Evolutionary conservation across 2,113 vertebrate genomes (phyloP).

Genomic region (Apus apus): DNA sequence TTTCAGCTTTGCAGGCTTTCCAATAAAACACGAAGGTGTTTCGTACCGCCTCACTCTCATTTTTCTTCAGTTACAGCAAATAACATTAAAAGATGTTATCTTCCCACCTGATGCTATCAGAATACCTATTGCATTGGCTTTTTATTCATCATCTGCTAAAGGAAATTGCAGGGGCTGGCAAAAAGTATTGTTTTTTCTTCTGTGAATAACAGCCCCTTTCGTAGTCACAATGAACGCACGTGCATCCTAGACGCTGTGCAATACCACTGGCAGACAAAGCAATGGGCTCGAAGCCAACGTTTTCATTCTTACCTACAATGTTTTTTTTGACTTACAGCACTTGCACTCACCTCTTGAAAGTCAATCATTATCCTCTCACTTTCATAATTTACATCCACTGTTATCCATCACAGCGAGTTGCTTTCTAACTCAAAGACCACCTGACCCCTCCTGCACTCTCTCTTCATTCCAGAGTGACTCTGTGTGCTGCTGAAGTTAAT

Average conservation of each 20-base stretch:
- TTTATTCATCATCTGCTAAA: neutral
- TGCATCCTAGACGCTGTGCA: neutral
- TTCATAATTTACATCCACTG: neutral
- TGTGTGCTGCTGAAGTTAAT: neutral
- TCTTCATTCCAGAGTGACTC: neutral
- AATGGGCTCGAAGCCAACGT: neutral
- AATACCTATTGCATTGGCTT: neutral
- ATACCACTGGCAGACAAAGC: neutral
- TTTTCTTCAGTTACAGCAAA: neutral
- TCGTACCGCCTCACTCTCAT: neutral
- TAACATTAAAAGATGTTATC: neutral
- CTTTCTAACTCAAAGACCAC: neutral
- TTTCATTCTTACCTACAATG: neutral
- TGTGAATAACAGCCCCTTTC: neutral
- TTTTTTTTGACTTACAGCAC: neutral
- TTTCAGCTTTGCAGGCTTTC: neutral
- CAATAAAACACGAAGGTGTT: neutral
- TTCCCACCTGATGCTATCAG: neutral
- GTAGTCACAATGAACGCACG: accelerated
- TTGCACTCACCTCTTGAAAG: neutral
- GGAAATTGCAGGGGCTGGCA: neutral
- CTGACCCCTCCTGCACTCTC: neutral
- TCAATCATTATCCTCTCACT: neutral
- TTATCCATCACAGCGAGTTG: neutral
- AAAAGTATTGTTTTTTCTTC: neutral